Conservation (phyloP, 2,113 vertebrate species). For the Malurus cyaneus region DNA sequence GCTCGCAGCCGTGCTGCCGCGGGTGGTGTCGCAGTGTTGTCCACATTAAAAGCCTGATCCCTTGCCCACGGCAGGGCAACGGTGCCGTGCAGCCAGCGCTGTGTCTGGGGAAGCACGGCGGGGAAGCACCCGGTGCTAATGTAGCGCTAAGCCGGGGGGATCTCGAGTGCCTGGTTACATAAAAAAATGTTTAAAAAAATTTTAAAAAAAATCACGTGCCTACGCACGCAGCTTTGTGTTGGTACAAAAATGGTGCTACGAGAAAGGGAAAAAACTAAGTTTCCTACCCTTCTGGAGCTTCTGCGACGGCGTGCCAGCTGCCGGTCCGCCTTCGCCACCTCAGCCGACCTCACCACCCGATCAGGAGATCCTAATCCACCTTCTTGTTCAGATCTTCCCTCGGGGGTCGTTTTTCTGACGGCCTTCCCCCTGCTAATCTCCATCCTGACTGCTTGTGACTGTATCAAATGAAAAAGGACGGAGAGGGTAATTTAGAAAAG, state of each 20-base stretch:
- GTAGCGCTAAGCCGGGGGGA: not conserved
- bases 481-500: not conserved
- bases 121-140: fast-evolving
- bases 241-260: fast-evolving
- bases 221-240: not conserved
- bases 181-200: no score
- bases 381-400: not conserved
- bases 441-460: not conserved
- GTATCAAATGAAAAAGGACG: not conserved
- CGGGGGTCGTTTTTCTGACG: fast-evolving
- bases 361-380: not conserved
- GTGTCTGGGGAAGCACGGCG: fast-evolving
- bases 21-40: fast-evolving
- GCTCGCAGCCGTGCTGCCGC: fast-evolving
- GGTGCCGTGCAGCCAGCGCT: fast-evolving
- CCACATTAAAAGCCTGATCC: fast-evolving
- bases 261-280: not conserved
- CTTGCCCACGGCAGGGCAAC: fast-evolving
- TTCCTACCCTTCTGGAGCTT: not conserved
- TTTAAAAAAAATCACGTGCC: not conserved
- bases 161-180: not conserved
- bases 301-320: not conserved
- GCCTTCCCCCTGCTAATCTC: not conserved
- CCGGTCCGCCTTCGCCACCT: not conserved
- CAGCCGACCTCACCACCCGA: fast-evolving